Conservation (phyloP, 92 coral and sea anemone genomes). For the Epizoanthus stellaris region DNA sequence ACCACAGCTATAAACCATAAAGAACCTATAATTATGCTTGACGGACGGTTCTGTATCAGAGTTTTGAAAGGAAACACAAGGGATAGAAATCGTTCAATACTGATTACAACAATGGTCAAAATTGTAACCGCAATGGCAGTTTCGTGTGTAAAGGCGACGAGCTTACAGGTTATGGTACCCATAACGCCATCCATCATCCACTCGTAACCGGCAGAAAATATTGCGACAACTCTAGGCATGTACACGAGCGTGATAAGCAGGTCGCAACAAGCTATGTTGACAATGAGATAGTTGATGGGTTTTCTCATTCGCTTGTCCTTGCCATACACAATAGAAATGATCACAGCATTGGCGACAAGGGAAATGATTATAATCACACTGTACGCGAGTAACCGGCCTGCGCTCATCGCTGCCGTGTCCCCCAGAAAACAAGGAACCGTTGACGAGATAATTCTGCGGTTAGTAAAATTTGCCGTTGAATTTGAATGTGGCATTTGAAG, state of each 20-base stretch:
- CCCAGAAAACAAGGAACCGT: conserved; percentile 36
- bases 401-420: conserved; percentile 1
- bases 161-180: conserved; percentile 52
- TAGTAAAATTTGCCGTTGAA: conserved; percentile 16
- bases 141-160: conserved; percentile 57
- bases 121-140: conserved; percentile 54
- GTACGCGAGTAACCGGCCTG: conserved; percentile 51
- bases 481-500: conserved; percentile 5
- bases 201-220: conserved; percentile 57
- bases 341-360: conserved; percentile 55
- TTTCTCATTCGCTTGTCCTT: conserved; percentile 52
- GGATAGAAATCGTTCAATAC: conserved; percentile 73
- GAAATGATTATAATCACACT: conserved; percentile 57
- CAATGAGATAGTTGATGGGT: conserved; percentile 64
- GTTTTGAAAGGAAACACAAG: conserved; percentile 60
- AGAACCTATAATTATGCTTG: conserved; percentile 32
- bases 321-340: conserved; percentile 52
- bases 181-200: conserved; percentile 59
- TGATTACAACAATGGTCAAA: conserved; percentile 68
- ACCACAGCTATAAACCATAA: conserved; percentile 58
- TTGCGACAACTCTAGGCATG: conserved; percentile 73
- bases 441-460: conserved; percentile 15
- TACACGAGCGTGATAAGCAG: conserved; percentile 59
- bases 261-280: conserved; percentile 72
- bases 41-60: conserved; percentile 38